Evolutionary conservation across 23 tunicate genomes (phyloP).

Genomic region (Clavelina lepadiformis): DNA sequence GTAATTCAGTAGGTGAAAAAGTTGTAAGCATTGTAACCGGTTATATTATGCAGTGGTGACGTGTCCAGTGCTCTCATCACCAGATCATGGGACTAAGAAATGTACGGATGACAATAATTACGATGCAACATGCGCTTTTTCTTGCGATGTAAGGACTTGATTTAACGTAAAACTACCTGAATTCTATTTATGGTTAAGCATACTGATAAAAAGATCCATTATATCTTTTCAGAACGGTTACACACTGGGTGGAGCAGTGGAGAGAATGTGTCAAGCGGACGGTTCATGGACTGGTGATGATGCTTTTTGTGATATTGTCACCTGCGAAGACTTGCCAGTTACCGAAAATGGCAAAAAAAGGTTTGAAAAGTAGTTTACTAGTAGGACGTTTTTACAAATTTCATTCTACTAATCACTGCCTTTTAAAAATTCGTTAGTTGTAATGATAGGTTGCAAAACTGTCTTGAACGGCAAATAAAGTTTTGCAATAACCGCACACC

Average conservation of each 20-base stretch:
- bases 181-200: too few species aligned
- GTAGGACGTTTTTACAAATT: not conserved
- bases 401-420: slow-evolving; percentile 16
- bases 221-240: slow-evolving; percentile 36
- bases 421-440: not conserved
- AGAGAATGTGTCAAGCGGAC: slow-evolving; percentile 42
- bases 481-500: too few species aligned
- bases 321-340: slow-evolving; percentile 25
- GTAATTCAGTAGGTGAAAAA: not conserved
- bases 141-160: slow-evolving; percentile 89
- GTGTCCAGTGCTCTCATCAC: slow-evolving; percentile 67
- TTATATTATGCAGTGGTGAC: slow-evolving; percentile 62
- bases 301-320: slow-evolving; percentile 13
- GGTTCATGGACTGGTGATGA: slow-evolving; percentile 51
- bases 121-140: slow-evolving; percentile 52
- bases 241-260: slow-evolving; percentile 31
- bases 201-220: not conserved
- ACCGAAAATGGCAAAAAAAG: slow-evolving; percentile 52
- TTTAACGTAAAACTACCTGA: too few species aligned
- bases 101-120: slow-evolving; percentile 66
- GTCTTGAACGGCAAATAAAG: too few species aligned
- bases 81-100: slow-evolving; percentile 45
- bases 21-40: not conserved
- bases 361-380: too few species aligned
- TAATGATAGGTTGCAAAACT: too few species aligned